Conservation (phyloP, 2,888 invertebrate genomes). For the Lasioglossum morio region DNA sequence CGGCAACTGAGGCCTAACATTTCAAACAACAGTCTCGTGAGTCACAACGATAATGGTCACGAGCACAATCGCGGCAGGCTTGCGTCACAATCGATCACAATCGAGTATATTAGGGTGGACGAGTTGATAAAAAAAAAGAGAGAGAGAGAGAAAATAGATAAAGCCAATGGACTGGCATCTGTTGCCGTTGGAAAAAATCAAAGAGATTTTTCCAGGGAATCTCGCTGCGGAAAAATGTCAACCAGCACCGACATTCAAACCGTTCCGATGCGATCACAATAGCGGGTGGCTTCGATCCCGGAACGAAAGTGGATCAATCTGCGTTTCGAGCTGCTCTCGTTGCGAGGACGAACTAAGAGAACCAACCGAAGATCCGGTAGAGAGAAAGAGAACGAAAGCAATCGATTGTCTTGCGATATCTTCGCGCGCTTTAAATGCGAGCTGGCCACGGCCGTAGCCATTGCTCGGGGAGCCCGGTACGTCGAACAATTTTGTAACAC, state of each 20-base stretch:
- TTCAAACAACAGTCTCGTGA: background rate
- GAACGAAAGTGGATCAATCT: constrained; percentile 39
- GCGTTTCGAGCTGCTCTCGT: constrained; percentile 33
- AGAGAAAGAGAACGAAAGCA: constrained; percentile 42
- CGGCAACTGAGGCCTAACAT: constrained; percentile 1
- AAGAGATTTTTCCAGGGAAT: background rate
- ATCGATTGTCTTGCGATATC: constrained; percentile 70
- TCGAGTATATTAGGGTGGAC: background rate
- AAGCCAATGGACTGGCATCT: background rate
- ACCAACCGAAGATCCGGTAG: constrained; percentile 40
- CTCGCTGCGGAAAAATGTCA: background rate
- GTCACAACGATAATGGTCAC: constrained; percentile 7
- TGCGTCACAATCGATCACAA: constrained; percentile 21
- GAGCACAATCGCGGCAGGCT: background rate
- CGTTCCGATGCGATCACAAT: background rate
- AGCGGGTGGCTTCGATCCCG: constrained; percentile 14
- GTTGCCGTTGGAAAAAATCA: background rate
- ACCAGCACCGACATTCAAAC: background rate
- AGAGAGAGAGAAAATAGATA: background rate
- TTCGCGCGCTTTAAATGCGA: constrained; percentile 54
- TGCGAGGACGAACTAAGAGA: constrained; percentile 45
- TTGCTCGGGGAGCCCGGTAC: background rate
- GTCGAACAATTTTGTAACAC: background rate
- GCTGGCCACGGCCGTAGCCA: constrained; percentile 33
- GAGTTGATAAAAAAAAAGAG: background rate